A percentile compares a stretch with the other conserved stretches of the same genome.
Evolutionary conservation across 2,888 invertebrate genomes (phyloP).

Genomic region (Rhorus exstirpatorius): DNA sequence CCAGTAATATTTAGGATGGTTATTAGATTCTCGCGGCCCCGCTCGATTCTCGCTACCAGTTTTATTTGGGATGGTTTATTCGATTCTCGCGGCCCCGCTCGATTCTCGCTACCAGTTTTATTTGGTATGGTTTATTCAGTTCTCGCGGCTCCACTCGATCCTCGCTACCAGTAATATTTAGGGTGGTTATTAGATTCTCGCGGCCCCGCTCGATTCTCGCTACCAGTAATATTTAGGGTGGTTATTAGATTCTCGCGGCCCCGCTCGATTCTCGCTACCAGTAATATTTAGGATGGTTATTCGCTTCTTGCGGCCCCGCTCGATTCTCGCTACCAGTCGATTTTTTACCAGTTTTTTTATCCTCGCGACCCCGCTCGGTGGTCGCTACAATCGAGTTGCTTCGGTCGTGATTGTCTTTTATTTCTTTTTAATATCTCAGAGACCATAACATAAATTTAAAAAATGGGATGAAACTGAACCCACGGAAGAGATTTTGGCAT

Average conservation of each 20-base stretch:
- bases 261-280: conserved; percentile 5
- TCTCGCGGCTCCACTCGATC: conserved; percentile 12
- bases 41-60: too few relatives aligned
- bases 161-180: conserved; percentile 14
- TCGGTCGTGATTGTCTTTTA: conserved; percentile 19
- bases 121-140: conserved; percentile 5
- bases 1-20: too few relatives aligned
- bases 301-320: too few relatives aligned
- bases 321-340: not conserved
- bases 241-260: too few relatives aligned
- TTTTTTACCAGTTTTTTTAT: not conserved
- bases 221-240: too few relatives aligned
- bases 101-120: conserved; percentile 11
- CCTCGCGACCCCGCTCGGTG: not conserved
- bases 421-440: conserved; percentile 9
- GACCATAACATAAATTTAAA: conserved; percentile 7
- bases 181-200: not conserved
- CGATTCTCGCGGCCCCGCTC: conserved; percentile 6
- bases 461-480: conserved; percentile 12
- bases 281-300: not conserved
- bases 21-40: too few relatives aligned
- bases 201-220: not conserved
- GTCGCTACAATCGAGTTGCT: conserved; percentile 15
- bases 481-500: conserved; percentile 16
- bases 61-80: conserved; percentile 15